These are phyloP conservation scores for Mythimna lalbum DNA, from an alignment of 2,888 invertebrate species.

Conservation along the genomic window DNA sequence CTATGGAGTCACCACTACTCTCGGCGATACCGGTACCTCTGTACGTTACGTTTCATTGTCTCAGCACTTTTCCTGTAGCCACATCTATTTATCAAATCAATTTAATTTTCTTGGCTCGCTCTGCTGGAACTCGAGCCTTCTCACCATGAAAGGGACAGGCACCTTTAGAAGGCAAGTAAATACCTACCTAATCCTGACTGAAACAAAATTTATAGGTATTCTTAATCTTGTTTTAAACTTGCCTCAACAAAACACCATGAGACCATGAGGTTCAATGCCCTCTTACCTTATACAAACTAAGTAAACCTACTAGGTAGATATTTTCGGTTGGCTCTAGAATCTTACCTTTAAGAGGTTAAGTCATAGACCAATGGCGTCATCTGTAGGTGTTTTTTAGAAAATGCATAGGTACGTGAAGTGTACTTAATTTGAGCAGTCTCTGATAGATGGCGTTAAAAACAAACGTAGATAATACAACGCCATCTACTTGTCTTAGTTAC, in stretches of 20 bases:
- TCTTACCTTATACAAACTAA: not conserved
- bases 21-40: no score
- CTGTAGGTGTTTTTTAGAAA: not conserved
- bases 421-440: not conserved
- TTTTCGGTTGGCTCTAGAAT: not conserved
- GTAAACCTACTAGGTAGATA: not conserved
- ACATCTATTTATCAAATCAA: not conserved
- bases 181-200: not conserved
- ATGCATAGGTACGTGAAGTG: no score
- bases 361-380: slow-evolving; percentile 9
- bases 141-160: not conserved
- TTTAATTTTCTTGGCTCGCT: not conserved
- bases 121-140: not conserved
- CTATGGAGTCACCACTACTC: no score
- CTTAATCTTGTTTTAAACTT: not conserved
- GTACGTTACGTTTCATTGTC: not conserved
- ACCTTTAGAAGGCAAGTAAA: not conserved
- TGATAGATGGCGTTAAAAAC: slow-evolving; percentile 25
- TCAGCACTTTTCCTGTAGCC: not conserved
- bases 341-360: no score
- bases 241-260: not conserved
- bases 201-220: not conserved
- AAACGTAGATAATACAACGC: not conserved
- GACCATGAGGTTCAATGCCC: slow-evolving; percentile 28
- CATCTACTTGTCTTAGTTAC: slow-evolving; percentile 3